Base-by-base conservation (phyloP, 2,888 invertebrate species). In the Erebia epiphron region DNA sequence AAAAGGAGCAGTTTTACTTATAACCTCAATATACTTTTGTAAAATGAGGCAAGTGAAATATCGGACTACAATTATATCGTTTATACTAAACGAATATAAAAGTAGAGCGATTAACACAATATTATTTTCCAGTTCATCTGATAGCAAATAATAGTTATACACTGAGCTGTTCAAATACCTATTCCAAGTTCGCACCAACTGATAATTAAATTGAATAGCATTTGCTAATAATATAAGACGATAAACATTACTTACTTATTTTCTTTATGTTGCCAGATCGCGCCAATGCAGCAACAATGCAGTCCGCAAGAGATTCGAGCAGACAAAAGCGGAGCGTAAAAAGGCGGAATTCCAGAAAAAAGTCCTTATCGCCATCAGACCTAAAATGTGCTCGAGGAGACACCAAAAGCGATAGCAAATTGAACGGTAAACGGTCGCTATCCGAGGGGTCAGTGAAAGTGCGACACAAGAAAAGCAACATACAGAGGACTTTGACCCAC, bases 381-480 rank as follows among this genome's bases (percentile, higher is more conserved):
- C 80, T 92, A 70, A 91, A 92, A 83, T 87, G 90, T 75, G 77
- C 83, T 14, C 84, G 88, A 62, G 83, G 83, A 67, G 90, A 91
- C 71, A 72, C 79, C 61, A 91, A 90, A 80, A 77, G 83, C n/a
- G 93, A 92, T 74, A 83, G 79, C 79, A 91, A 89, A 77, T 78
- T 88, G 73, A 85, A 82, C 77, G 85, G 87, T 77, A 90, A 89
- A 75, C 83, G 93, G 66, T 92, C 94, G 21, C 81, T 92, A 58
- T 93, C 94, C 57, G 94, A 94, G 80, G 90, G 89, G 56, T 92
- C 93, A 73, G 88, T 89, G 79, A 94, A 93, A 87, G 87, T 87
- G 73, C 92, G 91, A 75, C 93, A 94, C 78, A 88, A 90, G 77
- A 93, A 92, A 79, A 92, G 90, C 78, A 94, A 92, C 73, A 91